These are phyloP conservation scores for Lycia hirtaria DNA, from an alignment of 2,888 invertebrate genomes.

Conservation along the genomic window DNA sequence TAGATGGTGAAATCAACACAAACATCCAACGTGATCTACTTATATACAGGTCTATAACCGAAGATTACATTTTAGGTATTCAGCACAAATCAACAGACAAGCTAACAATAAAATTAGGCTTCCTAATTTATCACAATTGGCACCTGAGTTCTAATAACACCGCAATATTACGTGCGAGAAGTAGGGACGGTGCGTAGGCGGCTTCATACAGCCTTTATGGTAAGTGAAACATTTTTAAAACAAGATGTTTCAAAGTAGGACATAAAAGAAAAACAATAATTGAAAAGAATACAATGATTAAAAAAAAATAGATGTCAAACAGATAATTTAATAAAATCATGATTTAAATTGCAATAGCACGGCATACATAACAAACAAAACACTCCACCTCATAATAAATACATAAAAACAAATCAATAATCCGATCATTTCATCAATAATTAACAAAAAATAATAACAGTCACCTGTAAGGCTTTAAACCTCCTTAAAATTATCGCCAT, in stretches of 20 bases:
- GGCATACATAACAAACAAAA: not conserved
- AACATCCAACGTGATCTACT: too few species aligned
- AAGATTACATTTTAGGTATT: slow-evolving; percentile 1
- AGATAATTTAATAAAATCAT: not conserved
- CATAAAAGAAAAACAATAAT: not conserved
- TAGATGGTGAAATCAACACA: not conserved
- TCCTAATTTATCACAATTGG: slow-evolving; percentile 83
- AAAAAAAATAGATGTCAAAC: not conserved
- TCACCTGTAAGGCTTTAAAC: not conserved
- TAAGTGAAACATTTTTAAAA: slow-evolving; percentile 8
- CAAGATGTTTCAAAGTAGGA: slow-evolving; percentile 29
- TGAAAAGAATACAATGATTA: not conserved
- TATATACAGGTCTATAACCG: too few species aligned
- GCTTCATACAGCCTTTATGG: not conserved
- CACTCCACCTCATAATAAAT: not conserved
- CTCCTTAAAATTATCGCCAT: not conserved
- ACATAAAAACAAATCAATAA: slow-evolving; percentile 3
- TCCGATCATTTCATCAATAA: slow-evolving; percentile 6
- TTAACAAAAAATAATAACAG: not conserved
- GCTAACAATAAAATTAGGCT: slow-evolving; percentile 65
- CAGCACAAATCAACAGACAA: slow-evolving; percentile 25
- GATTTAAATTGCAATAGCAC: not conserved
- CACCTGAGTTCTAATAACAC: slow-evolving; percentile 81
- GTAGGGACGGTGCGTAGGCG: not conserved
- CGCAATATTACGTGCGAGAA: slow-evolving; percentile 3